A percentile compares a stretch with the other conserved stretches of the same genome.
phyloP scores from a whole-genome alignment of 2,888 invertebrate genomes.

The Drosophila paramelanica region DNA sequence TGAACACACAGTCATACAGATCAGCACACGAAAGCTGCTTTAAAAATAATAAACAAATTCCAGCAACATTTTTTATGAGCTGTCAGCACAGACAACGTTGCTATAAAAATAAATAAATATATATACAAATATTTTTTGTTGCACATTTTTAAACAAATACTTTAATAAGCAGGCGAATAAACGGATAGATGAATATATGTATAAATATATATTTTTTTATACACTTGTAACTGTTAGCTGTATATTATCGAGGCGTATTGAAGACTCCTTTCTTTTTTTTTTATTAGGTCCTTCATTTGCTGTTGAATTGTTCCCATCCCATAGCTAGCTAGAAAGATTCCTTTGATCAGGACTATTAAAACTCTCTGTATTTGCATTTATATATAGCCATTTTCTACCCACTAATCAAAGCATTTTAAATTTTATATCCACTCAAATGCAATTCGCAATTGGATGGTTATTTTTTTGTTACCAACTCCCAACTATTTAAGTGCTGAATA shows the following conservation, averaged over 20 bases:
- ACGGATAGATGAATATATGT: not conserved
- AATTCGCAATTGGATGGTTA: not conserved
- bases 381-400: too few relatives aligned
- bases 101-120: slow-evolving; percentile 6
- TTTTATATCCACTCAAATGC: not conserved
- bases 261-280: too few relatives aligned
- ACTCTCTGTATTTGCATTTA: not conserved
- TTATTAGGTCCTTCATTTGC: too few relatives aligned
- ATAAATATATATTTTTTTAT: not conserved
- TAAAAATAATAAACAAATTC: slow-evolving; percentile 16
- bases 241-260: not conserved
- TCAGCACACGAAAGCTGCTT: slow-evolving; percentile 2
- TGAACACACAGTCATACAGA: slow-evolving; percentile 8
- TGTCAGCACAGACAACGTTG: not conserved
- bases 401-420: not conserved
- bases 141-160: slow-evolving; percentile 4
- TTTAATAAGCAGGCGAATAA: slow-evolving; percentile 5
- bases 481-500: slow-evolving; percentile 27
- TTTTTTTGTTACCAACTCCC: not conserved
- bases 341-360: not conserved
- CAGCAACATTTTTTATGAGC: slow-evolving; percentile 25
- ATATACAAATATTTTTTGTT: slow-evolving; percentile 13
- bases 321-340: not conserved
- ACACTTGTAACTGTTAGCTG: not conserved
- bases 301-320: too few relatives aligned